These are phyloP conservation scores for Rhodeus uyekii DNA, from an alignment of 2,797 vertebrate genomes.

Conservation along the genomic window DNA sequence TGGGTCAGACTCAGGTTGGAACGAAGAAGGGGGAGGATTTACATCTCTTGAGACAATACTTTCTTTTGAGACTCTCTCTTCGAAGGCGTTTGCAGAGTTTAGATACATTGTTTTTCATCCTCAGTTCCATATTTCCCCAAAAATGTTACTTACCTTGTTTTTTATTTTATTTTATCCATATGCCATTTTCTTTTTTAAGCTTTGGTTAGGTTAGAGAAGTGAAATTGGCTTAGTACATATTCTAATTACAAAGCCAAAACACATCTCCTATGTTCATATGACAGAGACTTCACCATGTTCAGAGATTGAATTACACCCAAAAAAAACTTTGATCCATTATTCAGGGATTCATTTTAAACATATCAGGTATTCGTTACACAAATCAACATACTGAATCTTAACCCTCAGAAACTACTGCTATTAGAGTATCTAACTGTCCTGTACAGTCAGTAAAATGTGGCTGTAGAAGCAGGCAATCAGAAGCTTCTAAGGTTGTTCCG, in stretches of 20 bases:
- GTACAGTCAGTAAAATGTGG: not conserved
- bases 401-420: not conserved
- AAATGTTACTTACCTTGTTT: not conserved
- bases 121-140: not conserved
- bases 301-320: not conserved
- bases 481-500: slow-evolving; percentile 5
- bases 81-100: not conserved
- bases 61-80: slow-evolving; percentile 25
- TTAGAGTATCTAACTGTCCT: not conserved
- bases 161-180: not conserved
- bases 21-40: slow-evolving; percentile 23
- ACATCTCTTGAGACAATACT: slow-evolving; percentile 15
- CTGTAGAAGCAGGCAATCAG: not conserved
- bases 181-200: not conserved
- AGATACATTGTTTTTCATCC: slow-evolving; percentile 23
- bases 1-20: slow-evolving; percentile 46
- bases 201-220: slow-evolving; percentile 41
- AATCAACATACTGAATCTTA: not conserved
- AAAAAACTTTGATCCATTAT: not conserved
- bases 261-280: not conserved
- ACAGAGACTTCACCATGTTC: not conserved
- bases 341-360: not conserved
- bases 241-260: slow-evolving; percentile 44
- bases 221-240: slow-evolving; percentile 32
- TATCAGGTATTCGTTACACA: not conserved